Conservation (phyloP, 2,888 invertebrate genomes). For the Megastigmus dorsalis region DNA sequence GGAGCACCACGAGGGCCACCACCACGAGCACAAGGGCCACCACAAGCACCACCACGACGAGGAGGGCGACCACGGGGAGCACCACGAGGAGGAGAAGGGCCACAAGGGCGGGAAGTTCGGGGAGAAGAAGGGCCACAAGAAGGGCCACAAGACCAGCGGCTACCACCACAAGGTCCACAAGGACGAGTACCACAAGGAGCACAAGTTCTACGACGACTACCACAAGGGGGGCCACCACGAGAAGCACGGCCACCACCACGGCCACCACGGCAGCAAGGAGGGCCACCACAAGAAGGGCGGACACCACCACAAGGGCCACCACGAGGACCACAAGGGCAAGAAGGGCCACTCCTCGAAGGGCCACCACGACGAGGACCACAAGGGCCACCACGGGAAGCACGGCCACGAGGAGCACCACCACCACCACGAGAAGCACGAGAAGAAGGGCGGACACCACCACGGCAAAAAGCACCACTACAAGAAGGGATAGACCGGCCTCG, state of each 20-base stretch:
- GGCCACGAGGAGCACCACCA: conserved; percentile 81
- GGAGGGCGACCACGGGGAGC: conserved; percentile 79
- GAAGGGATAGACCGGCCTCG: conserved; percentile 58
- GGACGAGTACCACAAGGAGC: conserved; percentile 86
- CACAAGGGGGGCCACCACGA: conserved; percentile 84
- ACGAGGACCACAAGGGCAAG: conserved; percentile 79
- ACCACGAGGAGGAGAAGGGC: conserved; percentile 82
- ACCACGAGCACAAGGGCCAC: conserved; percentile 80
- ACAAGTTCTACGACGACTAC: conserved; percentile 85
- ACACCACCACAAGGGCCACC: conserved; percentile 79
- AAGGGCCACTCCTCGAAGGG: conserved; percentile 81
- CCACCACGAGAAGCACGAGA: conserved; percentile 78
- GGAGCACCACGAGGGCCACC: conserved; percentile 78
- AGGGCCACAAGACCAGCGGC: conserved; percentile 86
- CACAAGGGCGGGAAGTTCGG: conserved; percentile 82
- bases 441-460: conserved; percentile 78
- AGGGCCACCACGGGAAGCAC: conserved; percentile 79
- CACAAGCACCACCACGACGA: conserved; percentile 81
- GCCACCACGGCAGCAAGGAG: conserved; percentile 80
- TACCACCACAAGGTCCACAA: conserved; percentile 87
- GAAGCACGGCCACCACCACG: conserved; percentile 81
- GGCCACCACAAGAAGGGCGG: conserved; percentile 81
- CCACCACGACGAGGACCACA: conserved; percentile 80
- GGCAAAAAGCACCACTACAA: conserved; percentile 74
- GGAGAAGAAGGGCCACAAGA: conserved; percentile 85